Base-by-base conservation (phyloP, 37 sponge, comb jelly and placozoan species). In the Ianthella basta region DNA sequence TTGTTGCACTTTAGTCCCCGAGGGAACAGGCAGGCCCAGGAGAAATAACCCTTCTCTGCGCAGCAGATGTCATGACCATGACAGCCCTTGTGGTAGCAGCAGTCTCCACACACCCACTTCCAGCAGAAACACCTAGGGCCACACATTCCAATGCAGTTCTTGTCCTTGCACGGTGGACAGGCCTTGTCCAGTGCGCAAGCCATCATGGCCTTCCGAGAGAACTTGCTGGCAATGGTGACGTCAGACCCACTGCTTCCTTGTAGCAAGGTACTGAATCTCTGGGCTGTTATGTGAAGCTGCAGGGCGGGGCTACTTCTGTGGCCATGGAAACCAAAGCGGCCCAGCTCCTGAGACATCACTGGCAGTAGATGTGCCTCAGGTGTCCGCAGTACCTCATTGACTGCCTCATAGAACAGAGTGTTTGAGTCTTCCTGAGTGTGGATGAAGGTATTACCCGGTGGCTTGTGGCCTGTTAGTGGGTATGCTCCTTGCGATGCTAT, bases 71-170 rank as follows among this genome's bases (percentile, higher is more conserved):
- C 94, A 75, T 96, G 96, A 15, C 82, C 89, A 66, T 85, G 87
- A 79, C 96, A 96, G 12, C 96, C 96, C 29, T 85, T 77, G 56
- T 96, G 94, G 35, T 68, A 88, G 73, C 96, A 96, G 77, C 96
- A 96, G 75, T 96, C 94, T 6, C 91, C 91, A 85, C 96, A 96
- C 29, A 93, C 86, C 85, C 87, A 93, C 59, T 82, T 82, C 96
- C 96, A 96, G 41, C 96, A 96, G 20, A 25, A 55, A 83, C 96
- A 95, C 19, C 60, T 56, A 33, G 61, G 56, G 14, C 96, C 96
- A 59, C 96, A 95, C 85, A 92, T 40, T 27, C 96, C 93, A 4
- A 95, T 74, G 56, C 96, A 95, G 16, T 69, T 74, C 5, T 90
- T 61, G 19, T 92, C 91, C 25, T 68, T 80, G 57, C 92, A 92